These are phyloP conservation scores for Galaxea fascicularis DNA, from an alignment of 92 coral and sea anemone species.

Conservation along the genomic window DNA sequence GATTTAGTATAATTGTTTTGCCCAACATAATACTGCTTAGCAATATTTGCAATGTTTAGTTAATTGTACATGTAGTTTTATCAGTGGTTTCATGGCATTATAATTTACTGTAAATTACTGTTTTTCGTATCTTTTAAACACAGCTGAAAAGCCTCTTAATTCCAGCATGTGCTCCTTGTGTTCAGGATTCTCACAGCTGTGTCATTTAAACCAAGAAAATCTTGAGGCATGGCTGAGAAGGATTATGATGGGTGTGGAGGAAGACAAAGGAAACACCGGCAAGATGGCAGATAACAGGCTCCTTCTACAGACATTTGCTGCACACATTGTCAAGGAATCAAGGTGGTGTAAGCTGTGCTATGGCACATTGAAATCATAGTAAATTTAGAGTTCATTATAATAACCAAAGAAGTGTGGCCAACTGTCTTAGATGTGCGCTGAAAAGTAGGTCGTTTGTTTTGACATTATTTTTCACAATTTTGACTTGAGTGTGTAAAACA, in stretches of 20 bases:
- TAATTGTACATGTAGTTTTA: no score
- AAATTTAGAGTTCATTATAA: no score
- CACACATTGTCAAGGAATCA: slow-evolving; percentile 86
- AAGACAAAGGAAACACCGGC: slow-evolving; percentile 94
- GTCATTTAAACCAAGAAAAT: slow-evolving; percentile 52
- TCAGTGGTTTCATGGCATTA: no score
- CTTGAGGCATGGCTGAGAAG: slow-evolving; percentile 91
- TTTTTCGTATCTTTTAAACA: neutral
- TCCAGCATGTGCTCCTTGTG: slow-evolving; percentile 73
- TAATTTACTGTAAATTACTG: neutral
- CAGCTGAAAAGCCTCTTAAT: slow-evolving; percentile 77
- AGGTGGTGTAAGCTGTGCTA: slow-evolving; percentile 48
- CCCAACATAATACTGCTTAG: no score
- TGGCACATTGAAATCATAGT: no score
- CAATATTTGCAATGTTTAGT: no score
- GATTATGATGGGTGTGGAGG: slow-evolving; percentile 89
- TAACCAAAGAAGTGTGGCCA: no score
- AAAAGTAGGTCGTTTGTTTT: no score
- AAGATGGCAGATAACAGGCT: slow-evolving; percentile 99
- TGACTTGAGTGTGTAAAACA: no score
- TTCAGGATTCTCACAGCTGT: slow-evolving; percentile 70
- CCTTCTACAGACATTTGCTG: slow-evolving; percentile 88
- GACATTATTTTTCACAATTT: no score
- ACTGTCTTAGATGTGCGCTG: no score
- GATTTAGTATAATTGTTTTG: no score